Base-by-base conservation (phyloP, 2,797 vertebrate genomes). In the Tangara arthus region DNA sequence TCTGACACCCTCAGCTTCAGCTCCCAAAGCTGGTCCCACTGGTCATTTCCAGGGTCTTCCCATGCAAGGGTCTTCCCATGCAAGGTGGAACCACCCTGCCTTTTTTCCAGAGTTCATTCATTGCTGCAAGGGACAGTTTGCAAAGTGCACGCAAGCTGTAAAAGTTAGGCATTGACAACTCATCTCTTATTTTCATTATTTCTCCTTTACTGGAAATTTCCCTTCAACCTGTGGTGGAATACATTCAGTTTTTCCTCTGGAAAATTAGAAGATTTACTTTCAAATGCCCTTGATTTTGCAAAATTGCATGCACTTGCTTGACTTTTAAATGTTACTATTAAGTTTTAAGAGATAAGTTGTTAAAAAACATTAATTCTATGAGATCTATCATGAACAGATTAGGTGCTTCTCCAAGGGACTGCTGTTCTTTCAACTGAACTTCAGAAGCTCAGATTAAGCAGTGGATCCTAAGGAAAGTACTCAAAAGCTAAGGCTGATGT, bases 351-450 rank as follows among this genome's bases (percentile, higher is more conserved):
- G 79, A 55, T 46, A 84, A 61, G 11, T 89, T 73, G 22, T 61
- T 92, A 39, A 65, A 75, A 37, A 79, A 9, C 17, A 34, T 49
- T 30, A 5, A 13, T 91, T 89, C n/a, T 72, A 3, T 85, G 65
- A 83, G 46, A 75, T 83, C 35, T 92, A 24, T 87, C 50, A 34
- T 3, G 17, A 59, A 22, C 12, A 91, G 59, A 84, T 87, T 87
- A 96, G 53, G 17, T 88, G 16, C 32, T 92, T 94, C 83, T 93
- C 44, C 42, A 66, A 90, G 78, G 64, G 28, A 32, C 15, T 41
- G 34, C 47, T 85, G 14, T 41, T 66, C 35, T 94, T 97, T 94
- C n/a, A 93, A 73, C 44, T 61, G 28, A 92, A 84, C 44, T 92
- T 66, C 81, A 87, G 35, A 93, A 91, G 44, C 50, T 50, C 60